A percentile compares a stretch with the other conserved stretches of the same genome.
Conservation (phyloP, 2,888 invertebrate genomes). For the Microchrysa polita region DNA sequence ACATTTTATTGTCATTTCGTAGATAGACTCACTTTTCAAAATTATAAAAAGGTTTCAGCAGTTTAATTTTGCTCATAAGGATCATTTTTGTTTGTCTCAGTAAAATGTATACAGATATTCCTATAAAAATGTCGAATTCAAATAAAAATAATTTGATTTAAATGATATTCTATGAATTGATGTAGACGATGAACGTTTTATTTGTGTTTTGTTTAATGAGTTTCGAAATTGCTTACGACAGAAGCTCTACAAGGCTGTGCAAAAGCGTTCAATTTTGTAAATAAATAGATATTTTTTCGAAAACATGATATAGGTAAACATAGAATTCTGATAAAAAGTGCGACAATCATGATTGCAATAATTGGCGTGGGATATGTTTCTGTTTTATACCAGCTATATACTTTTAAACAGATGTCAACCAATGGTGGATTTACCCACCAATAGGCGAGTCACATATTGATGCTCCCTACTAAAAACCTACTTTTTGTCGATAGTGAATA, state of each 20-base stretch:
- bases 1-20: neutral
- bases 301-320: too few species aligned
- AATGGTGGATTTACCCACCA: too few species aligned
- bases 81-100: constrained; percentile 33
- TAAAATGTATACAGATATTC: constrained; percentile 60
- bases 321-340: too few species aligned
- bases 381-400: too few species aligned
- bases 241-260: constrained; percentile 45
- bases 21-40: neutral
- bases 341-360: too few species aligned
- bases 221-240: constrained; percentile 20
- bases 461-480: too few species aligned
- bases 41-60: neutral
- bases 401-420: too few species aligned
- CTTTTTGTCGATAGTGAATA: too few species aligned
- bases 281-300: neutral
- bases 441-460: too few species aligned
- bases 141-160: too few species aligned
- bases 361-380: too few species aligned
- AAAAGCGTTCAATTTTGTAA: constrained; percentile 11
- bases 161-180: too few species aligned
- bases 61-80: neutral
- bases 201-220: constrained; percentile 13
- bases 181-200: neutral
- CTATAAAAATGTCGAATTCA: constrained; percentile 53